Conservation (phyloP, 2,113 vertebrate genomes). For the Sylvilagus bachmani region DNA sequence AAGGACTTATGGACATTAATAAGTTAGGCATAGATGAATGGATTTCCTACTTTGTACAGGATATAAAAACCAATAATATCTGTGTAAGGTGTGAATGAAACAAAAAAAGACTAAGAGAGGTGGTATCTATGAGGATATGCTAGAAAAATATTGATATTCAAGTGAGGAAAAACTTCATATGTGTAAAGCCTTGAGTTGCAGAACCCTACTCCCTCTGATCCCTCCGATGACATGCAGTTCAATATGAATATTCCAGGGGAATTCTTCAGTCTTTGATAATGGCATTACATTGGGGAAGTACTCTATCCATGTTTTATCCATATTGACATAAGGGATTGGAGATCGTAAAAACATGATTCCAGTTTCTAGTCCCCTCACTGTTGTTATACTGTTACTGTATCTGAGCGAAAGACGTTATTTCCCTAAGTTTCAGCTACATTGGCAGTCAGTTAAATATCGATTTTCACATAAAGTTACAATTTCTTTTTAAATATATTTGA, state of each 20-base stretch:
- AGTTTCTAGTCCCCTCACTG: background rate
- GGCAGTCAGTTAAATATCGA: background rate
- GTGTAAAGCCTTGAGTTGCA: background rate
- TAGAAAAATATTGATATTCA: background rate
- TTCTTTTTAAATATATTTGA: background rate
- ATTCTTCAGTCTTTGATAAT: background rate
- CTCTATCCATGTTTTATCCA: background rate
- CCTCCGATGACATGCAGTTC: background rate
- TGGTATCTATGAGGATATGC: background rate
- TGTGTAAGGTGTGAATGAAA: background rate
- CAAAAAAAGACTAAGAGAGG: background rate
- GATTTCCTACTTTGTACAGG: background rate
- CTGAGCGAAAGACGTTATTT: background rate
- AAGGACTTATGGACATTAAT: background rate
- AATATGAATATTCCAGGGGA: accelerated
- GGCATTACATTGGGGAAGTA: background rate
- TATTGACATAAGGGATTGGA: background rate
- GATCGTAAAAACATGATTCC: background rate
- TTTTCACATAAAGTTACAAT: background rate
- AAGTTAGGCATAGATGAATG: background rate
- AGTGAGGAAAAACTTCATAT: background rate
- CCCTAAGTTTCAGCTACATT: background rate
- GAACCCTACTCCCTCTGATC: background rate
- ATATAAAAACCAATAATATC: background rate
- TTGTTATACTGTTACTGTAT: background rate